Evolutionary conservation across 2,797 vertebrate species (phyloP).

Genomic region (Sebastes steindachneri): DNA sequence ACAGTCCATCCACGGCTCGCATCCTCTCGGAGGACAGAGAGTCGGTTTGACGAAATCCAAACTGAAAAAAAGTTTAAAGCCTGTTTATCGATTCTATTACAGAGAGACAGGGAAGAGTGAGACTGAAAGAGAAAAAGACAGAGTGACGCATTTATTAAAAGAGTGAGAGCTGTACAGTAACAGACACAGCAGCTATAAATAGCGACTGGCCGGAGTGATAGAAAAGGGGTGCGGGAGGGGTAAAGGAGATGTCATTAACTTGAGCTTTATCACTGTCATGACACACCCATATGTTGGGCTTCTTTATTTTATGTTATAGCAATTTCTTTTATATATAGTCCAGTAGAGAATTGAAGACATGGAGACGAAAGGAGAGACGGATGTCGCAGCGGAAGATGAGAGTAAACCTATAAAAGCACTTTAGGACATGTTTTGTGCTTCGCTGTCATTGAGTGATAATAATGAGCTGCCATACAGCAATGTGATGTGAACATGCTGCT

Average conservation of each 20-base stretch:
- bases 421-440: constrained; percentile 7
- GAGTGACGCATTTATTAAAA: constrained; percentile 34
- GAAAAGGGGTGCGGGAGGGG: constrained; percentile 57
- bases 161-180: constrained; percentile 42
- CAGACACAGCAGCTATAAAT: constrained; percentile 67
- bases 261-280: constrained; percentile 63
- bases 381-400: not conserved
- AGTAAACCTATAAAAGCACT: not conserved
- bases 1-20: constrained; percentile 52
- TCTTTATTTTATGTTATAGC: constrained; percentile 24
- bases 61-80: constrained; percentile 55
- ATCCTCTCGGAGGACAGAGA: constrained; percentile 47
- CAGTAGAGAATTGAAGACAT: not conserved
- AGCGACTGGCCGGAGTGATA: constrained; percentile 52
- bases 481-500: constrained; percentile 22
- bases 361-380: not conserved
- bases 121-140: constrained; percentile 16
- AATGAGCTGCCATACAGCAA: constrained; percentile 12
- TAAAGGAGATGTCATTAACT: constrained; percentile 66
- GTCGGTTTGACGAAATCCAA: constrained; percentile 54
- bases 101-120: constrained; percentile 17
- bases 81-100: constrained; percentile 73
- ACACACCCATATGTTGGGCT: constrained; percentile 28
- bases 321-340: constrained; percentile 8
- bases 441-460: constrained; percentile 12